These are phyloP conservation scores for Dolichotis patagonum DNA, from an alignment of 2,113 vertebrate species.

Conservation along the genomic window DNA sequence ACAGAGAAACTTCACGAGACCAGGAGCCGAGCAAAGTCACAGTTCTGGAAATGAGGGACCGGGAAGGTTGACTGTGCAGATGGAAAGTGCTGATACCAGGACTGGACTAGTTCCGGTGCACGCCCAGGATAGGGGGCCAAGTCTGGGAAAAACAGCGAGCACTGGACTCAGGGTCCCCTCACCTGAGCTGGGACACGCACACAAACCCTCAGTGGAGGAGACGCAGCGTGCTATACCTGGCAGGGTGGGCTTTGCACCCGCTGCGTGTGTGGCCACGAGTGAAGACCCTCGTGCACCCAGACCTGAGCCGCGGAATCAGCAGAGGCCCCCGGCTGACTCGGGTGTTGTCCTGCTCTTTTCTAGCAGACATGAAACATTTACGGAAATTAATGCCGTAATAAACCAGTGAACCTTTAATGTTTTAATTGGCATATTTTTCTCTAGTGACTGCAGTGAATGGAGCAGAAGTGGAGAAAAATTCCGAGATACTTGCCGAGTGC, in stretches of 20 bases:
- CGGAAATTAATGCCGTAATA: not conserved
- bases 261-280: not conserved
- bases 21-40: not conserved
- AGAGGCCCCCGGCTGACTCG: not conserved
- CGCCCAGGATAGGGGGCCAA: too few species aligned
- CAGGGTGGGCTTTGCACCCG: not conserved
- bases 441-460: not conserved
- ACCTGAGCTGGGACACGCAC: not conserved
- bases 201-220: not conserved
- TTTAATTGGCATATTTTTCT: not conserved
- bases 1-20: not conserved
- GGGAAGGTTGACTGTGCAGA: not conserved
- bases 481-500: not conserved
- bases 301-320: not conserved
- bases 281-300: not conserved
- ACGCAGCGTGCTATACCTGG: accelerated
- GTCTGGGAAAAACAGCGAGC: not conserved
- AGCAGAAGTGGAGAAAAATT: not conserved
- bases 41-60: not conserved
- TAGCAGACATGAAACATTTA: too few species aligned
- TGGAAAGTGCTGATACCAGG: too few species aligned
- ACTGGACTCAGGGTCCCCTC: not conserved
- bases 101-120: not conserved
- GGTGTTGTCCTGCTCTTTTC: accelerated
- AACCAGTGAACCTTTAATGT: not conserved